Evolutionary conservation across 2,888 invertebrate species (phyloP).

Genomic region (Microctonus brassicae): DNA sequence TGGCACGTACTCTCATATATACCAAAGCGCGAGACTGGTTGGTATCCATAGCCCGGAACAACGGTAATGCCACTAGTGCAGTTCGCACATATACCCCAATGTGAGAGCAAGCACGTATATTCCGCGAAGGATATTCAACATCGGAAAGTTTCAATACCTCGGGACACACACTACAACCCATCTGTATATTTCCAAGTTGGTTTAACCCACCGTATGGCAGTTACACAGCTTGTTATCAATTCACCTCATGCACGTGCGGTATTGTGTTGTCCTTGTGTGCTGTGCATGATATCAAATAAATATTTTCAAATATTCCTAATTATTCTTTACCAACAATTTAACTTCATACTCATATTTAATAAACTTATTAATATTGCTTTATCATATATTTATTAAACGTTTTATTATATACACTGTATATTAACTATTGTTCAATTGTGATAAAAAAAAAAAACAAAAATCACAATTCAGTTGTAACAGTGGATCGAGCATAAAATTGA

Average conservation of each 20-base stretch:
- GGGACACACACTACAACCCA: conserved; percentile 7
- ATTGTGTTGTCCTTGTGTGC: not conserved
- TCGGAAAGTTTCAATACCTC: conserved; percentile 36
- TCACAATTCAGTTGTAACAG: not conserved
- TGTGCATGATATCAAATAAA: not conserved
- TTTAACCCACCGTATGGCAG: not conserved
- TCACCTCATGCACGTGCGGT: not conserved
- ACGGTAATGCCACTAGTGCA: conserved; percentile 27
- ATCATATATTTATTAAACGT: no score
- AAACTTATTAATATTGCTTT: no score
- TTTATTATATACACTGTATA: no score
- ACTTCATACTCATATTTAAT: no score
- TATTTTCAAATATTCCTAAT: not conserved
- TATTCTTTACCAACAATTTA: not conserved
- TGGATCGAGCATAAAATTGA: conserved; percentile 18
- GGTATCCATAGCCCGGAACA: conserved; percentile 27
- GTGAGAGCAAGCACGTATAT: conserved; percentile 16
- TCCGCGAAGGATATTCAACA: conserved; percentile 33
- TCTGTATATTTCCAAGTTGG: conserved; percentile 2
- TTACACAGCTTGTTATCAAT: conserved; percentile 20
- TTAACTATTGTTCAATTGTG: no score
- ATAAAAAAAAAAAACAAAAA: not conserved
- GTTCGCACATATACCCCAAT: conserved; percentile 7
- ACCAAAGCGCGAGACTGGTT: conserved; percentile 9
- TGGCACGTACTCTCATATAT: conserved; percentile 23